These are phyloP conservation scores for Elaphurus davidianus DNA, from an alignment of 2,113 vertebrate species.

Conservation along the genomic window DNA sequence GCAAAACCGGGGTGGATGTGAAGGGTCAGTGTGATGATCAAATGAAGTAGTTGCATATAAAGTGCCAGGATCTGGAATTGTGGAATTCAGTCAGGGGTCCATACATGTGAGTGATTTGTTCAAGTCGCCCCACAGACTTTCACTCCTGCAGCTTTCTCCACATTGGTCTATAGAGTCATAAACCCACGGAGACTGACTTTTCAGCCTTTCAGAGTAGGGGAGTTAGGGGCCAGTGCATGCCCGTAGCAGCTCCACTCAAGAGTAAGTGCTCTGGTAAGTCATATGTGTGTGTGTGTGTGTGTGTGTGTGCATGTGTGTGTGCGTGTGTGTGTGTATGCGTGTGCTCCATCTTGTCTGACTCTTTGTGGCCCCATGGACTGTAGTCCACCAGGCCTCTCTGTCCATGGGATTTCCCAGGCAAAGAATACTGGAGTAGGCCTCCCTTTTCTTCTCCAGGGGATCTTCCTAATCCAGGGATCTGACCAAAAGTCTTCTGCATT, in stretches of 20 bases:
- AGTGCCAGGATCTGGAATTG: not conserved
- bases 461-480: not conserved
- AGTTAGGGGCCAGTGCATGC: not conserved
- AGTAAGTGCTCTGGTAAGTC: not conserved
- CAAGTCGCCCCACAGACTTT: not conserved
- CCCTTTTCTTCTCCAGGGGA: not conserved
- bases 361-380: not conserved
- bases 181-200: not conserved
- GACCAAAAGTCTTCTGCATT: not conserved
- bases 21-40: not conserved
- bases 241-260: not conserved
- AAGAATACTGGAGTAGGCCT: not conserved
- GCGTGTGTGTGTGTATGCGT: not conserved
- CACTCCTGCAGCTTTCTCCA: rapidly evolving
- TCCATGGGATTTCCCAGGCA: not conserved
- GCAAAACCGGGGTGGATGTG: not conserved
- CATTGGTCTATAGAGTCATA: not conserved
- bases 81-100: not conserved
- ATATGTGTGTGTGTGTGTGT: not conserved
- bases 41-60: not conserved
- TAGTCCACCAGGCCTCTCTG: not conserved
- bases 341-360: not conserved
- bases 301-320: not conserved
- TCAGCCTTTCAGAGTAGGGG: not conserved
- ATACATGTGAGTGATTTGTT: not conserved